A percentile compares a stretch with the other conserved stretches of the same genome.
These are phyloP conservation scores for Leptopilina myrica DNA, from an alignment of 2,888 invertebrate species.

Conservation along the genomic window DNA sequence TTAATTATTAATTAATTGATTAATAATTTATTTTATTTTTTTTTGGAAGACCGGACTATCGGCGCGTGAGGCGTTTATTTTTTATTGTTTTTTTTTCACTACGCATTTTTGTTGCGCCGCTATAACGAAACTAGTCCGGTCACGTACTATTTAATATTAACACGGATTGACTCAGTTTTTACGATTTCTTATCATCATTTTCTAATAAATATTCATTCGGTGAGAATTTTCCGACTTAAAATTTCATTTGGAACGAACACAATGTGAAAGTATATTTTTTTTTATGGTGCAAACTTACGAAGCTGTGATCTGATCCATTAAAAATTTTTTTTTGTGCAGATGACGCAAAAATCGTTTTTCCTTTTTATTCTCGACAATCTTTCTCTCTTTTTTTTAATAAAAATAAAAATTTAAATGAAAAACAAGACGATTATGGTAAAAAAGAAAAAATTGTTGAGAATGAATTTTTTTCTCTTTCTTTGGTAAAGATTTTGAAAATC, in stretches of 20 bases:
- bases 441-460: conserved; percentile 3
- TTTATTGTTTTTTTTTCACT: no score
- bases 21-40: neutral
- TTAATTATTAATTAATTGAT: neutral
- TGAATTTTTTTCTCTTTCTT: neutral
- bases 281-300: conserved; percentile 28
- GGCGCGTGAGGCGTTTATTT: no score
- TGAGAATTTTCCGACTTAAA: neutral
- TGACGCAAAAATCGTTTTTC: conserved; percentile 25
- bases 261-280: neutral
- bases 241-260: conserved; percentile 5
- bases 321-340: conserved; percentile 34
- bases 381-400: neutral
- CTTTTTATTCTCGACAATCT: neutral
- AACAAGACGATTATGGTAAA: neutral
- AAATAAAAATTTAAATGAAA: neutral
- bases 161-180: neutral
- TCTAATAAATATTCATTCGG: neutral
- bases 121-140: no score
- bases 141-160: neutral
- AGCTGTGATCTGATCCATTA: conserved; percentile 24
- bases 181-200: neutral
- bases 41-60: neutral
- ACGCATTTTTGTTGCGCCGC: no score
- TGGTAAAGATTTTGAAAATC: conserved; percentile 2